Percentiles rank a stretch among this genome's conserved stretches.
Conservation (phyloP, 2,113 vertebrate genomes). For the Quiscalus mexicanus region DNA sequence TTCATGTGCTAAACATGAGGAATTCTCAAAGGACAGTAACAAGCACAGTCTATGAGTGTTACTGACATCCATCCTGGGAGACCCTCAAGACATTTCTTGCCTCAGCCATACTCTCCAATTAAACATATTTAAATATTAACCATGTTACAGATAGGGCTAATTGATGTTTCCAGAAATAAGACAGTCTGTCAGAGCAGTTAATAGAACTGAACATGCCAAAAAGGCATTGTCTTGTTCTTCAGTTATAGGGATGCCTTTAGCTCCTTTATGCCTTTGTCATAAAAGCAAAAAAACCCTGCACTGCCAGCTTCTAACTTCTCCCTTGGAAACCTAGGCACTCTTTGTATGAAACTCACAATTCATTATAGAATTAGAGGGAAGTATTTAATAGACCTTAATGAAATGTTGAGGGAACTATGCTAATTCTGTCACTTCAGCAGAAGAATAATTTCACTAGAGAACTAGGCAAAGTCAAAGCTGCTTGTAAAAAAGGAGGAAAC, state of each 20-base stretch:
- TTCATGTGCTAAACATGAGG: neutral
- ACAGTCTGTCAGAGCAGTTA: neutral
- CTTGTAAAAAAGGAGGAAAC: neutral
- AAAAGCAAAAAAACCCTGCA: neutral
- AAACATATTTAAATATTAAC: neutral
- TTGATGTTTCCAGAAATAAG: neutral
- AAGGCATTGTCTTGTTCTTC: neutral
- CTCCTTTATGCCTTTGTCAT: neutral
- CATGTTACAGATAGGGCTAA: neutral
- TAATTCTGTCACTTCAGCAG: neutral
- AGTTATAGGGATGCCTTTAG: neutral
- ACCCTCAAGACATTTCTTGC: neutral
- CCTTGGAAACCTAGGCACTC: neutral
- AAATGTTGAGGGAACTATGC: neutral
- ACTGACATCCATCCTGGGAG: neutral
- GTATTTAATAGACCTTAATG: neutral
- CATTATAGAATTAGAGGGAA: neutral
- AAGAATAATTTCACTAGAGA: neutral
- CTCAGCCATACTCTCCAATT: neutral
- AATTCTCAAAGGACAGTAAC: neutral
- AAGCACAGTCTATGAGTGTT: neutral
- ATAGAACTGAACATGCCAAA: neutral
- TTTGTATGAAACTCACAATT: neutral
- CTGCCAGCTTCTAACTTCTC: neutral
- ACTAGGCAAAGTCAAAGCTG: neutral